Evolutionary conservation across 2,888 invertebrate species (phyloP), one percentile per base, ranked within the genome.

Genomic region (Adelphocoris suturalis): DNA sequence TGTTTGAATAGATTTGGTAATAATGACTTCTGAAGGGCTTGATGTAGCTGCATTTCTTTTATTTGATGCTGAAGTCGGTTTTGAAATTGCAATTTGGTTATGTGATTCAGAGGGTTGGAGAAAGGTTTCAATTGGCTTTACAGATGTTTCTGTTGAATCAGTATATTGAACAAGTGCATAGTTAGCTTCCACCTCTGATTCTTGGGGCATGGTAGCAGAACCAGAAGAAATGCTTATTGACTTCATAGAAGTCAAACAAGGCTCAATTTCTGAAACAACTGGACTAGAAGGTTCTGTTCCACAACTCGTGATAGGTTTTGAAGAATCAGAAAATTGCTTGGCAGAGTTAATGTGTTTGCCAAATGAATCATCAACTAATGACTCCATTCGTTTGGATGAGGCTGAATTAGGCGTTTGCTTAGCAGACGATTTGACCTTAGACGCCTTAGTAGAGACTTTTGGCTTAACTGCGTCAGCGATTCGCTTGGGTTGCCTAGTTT

Each of bases 401-500:
- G 28, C 76, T 37, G 37, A 37, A 7, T 37, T 37, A 37, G 7
- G 37, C 37, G 37, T 37, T 37, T 37, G 37, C 37, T 37, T 76
- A 19, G 16, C 12, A 28, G 78, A 78, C 37, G 78, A 3, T 19
- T 7, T 19, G 2, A 13, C n/a, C 37, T 78, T 78, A n/a, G 78
- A 47, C 37, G 46, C 28, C 46, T 82, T 82, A 13, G 82, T 47
- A 48, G 19, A 19, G 13, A n/a, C 48, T 75, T 55, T 68, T 14
- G 88, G 88, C 52, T 88, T 80, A 4, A 88, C 37, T 13, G 88
- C 88, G 23, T 88, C 88, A 3, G 78, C 88, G 16, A 88, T 88
- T 4, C 88, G 57, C 23, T 80, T 88, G 13, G 88, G 88, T 16
- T 46, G 48, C 27, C 88, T 47, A 47, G 88, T 88, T 46, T 88